phyloP scores from a whole-genome alignment of 2,113 vertebrate species.

The Pleuronectes platessa region DNA sequence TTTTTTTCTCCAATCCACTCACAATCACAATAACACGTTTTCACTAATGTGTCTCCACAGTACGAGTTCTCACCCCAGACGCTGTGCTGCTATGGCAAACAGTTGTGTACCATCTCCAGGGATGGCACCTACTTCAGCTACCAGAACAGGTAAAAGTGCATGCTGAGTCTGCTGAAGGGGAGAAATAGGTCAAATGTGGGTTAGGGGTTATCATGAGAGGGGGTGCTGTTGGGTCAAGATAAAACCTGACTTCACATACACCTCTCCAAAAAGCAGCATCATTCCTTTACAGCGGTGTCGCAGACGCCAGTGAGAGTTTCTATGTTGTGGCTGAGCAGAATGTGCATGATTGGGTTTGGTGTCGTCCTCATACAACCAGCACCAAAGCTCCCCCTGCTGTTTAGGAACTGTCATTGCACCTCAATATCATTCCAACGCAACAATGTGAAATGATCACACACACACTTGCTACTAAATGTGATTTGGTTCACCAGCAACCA shows the following conservation, averaged over 20 bases:
- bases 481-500: not conserved
- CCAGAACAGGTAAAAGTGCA: slow-evolving; percentile 92
- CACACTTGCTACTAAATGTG: not conserved
- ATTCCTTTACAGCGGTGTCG: slow-evolving; percentile 9
- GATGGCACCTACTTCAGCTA: slow-evolving; percentile 99
- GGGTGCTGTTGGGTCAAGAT: not conserved
- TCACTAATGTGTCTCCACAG: slow-evolving; percentile 80
- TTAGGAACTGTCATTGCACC: slow-evolving; percentile 49
- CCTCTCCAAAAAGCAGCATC: not conserved
- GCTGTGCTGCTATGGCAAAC: slow-evolving; percentile 98
- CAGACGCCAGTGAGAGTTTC: slow-evolving; percentile 9
- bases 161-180: not conserved
- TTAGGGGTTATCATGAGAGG: no score
- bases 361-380: not conserved
- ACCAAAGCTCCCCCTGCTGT: slow-evolving; percentile 76
- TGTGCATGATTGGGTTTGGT: not conserved
- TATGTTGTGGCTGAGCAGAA: slow-evolving; percentile 20
- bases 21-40: not conserved
- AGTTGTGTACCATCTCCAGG: slow-evolving; percentile 96
- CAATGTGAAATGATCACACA: slow-evolving; percentile 19
- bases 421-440: slow-evolving; percentile 12
- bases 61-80: slow-evolving; percentile 99
- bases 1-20: no score
- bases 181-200: not conserved
- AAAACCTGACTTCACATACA: not conserved